Evolutionary conservation across 1,140 invertebrate genomes (phyloP).

Genomic region (Drosophila pruinosa): DNA sequence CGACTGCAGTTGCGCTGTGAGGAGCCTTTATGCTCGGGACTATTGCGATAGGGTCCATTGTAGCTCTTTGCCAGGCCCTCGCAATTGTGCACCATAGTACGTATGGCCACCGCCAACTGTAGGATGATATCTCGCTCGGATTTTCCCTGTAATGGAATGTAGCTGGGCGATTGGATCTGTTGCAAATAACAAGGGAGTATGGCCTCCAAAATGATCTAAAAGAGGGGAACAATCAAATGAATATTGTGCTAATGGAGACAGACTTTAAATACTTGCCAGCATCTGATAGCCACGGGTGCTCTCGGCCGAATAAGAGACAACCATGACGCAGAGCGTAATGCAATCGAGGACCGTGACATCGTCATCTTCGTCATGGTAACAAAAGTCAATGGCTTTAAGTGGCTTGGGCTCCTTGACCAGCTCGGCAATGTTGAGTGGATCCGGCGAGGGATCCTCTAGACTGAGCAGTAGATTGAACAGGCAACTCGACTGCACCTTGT

Average conservation of each 20-base stretch:
- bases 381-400: slow-evolving; percentile 97
- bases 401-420: slow-evolving; percentile 98
- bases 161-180: slow-evolving; percentile 94
- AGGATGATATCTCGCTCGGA: slow-evolving; percentile 97
- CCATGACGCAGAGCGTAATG: slow-evolving; percentile 97
- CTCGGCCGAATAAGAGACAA: slow-evolving; percentile 98
- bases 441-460: slow-evolving; percentile 95
- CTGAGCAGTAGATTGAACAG: slow-evolving; percentile 96
- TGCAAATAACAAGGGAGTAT: slow-evolving; percentile 97
- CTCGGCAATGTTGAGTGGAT: slow-evolving; percentile 97
- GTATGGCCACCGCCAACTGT: slow-evolving; percentile 96
- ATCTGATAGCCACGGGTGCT: slow-evolving; percentile 98
- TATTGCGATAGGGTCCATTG: slow-evolving; percentile 93
- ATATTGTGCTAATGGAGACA: background rate
- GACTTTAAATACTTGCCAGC: slow-evolving; percentile 87
- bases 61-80: slow-evolving; percentile 97
- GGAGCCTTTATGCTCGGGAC: slow-evolving; percentile 93
- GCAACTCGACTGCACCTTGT: slow-evolving; percentile 95
- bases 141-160: slow-evolving; percentile 92
- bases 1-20: slow-evolving; percentile 91
- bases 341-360: slow-evolving; percentile 97
- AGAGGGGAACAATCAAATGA: background rate
- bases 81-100: slow-evolving; percentile 97
- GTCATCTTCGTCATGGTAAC: slow-evolving; percentile 97
- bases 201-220: slow-evolving; percentile 96